Percentiles rank a stretch among this genome's conserved stretches.
Evolutionary conservation across 1,140 invertebrate genomes (phyloP).

Genomic region (Samia ricini): DNA sequence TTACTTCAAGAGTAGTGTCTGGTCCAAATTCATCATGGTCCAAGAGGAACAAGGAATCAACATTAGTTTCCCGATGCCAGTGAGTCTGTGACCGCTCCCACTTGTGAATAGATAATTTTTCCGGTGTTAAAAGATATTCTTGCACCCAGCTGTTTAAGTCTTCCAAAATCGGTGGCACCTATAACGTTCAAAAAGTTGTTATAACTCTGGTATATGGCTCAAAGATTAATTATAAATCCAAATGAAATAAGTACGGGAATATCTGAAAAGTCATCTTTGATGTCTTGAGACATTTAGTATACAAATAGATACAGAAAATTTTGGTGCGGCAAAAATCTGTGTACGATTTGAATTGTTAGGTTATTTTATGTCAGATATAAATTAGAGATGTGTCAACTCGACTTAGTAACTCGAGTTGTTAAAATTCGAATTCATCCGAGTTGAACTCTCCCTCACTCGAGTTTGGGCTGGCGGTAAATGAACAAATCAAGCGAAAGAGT

Average conservation of each 20-base stretch:
- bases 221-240: neutral
- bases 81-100: slow-evolving; percentile 65
- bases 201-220: neutral
- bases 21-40: slow-evolving; percentile 54
- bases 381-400: too few relatives aligned
- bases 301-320: neutral
- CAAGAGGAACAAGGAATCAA: slow-evolving; percentile 56
- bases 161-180: slow-evolving; percentile 68
- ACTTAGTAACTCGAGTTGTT: too few relatives aligned
- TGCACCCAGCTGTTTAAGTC: slow-evolving; percentile 62
- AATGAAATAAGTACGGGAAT: slow-evolving; percentile 24
- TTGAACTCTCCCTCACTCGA: too few relatives aligned
- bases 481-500: too few relatives aligned
- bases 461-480: too few relatives aligned
- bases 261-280: slow-evolving; percentile 40
- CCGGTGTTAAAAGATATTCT: slow-evolving; percentile 63
- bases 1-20: slow-evolving; percentile 61
- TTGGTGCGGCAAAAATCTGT: neutral
- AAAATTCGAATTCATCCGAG: too few relatives aligned
- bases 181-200: slow-evolving; percentile 32
- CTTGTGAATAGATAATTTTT: slow-evolving; percentile 63
- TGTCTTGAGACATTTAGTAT: slow-evolving; percentile 30
- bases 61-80: slow-evolving; percentile 60
- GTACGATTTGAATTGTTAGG: too few relatives aligned
- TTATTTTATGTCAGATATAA: too few relatives aligned